Percentiles rank a stretch among this genome's conserved stretches.
Conservation (phyloP, 1,140 invertebrate species). For the Eulimnadia texana region DNA sequence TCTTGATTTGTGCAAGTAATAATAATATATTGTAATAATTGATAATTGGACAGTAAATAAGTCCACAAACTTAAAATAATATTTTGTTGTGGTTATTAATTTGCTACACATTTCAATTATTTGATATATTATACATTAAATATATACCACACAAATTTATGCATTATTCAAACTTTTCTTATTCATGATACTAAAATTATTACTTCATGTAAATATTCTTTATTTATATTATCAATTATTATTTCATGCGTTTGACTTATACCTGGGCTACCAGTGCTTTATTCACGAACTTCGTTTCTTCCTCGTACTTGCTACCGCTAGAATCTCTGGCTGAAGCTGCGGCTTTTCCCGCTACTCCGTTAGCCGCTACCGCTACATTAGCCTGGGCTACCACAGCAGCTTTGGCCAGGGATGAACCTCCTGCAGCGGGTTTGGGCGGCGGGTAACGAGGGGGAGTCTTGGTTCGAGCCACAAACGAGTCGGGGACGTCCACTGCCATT, state of each 20-base stretch:
- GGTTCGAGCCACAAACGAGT: constrained; percentile 77
- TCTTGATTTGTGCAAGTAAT: no score
- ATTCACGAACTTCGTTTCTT: constrained; percentile 44
- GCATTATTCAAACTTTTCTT: no score
- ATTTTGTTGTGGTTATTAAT: no score
- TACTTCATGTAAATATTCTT: no score
- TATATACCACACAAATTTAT: no score
- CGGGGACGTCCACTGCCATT: constrained; percentile 96
- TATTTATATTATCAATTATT: background rate
- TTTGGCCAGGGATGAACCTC: constrained; percentile 20
- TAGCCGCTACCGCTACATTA: constrained; percentile 5
- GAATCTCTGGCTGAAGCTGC: constrained; percentile 15
- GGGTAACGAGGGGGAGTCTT: constrained; percentile 85
- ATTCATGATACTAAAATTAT: no score
- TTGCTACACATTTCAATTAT: no score
- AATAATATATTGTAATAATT: no score
- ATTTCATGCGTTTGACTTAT: background rate
- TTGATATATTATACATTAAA: no score
- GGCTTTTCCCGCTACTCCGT: constrained; percentile 1
- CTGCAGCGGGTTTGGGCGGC: constrained; percentile 44
- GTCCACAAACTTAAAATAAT: no score
- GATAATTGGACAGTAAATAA: no score
- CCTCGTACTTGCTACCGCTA: constrained; percentile 39
- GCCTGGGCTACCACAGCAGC: background rate
- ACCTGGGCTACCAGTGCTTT: constrained; percentile 40